Conservation (phyloP, 2,797 vertebrate species). For the Hemitrygon akajei region DNA sequence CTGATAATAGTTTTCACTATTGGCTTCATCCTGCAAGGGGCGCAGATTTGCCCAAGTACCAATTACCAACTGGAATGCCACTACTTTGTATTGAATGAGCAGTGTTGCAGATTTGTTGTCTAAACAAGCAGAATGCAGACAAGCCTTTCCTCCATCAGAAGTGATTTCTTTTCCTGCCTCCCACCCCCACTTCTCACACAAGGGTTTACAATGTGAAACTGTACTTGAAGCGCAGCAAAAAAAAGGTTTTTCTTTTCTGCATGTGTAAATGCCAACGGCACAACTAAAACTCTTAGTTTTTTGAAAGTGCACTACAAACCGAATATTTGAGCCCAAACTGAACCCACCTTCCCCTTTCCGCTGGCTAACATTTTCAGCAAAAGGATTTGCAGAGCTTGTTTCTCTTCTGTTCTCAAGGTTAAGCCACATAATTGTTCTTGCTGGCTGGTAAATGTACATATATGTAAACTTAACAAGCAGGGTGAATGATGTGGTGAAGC, state of each 20-base stretch:
- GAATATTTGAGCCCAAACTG: conserved; percentile 46
- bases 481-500: conserved; percentile 73
- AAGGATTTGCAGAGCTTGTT: conserved; percentile 57
- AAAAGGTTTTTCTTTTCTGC: conserved; percentile 48
- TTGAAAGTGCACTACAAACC: conserved; percentile 60
- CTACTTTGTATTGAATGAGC: conserved; percentile 30
- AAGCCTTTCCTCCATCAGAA: not conserved
- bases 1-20: conserved; percentile 55
- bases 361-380: conserved; percentile 57
- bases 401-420: conserved; percentile 63
- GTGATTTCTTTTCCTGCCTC: not conserved
- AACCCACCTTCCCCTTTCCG: conserved; percentile 60
- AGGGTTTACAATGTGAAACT: conserved; percentile 9
- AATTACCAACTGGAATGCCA: conserved; percentile 23
- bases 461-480: conserved; percentile 74
- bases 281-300: conserved; percentile 49
- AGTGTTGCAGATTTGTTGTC: conserved; percentile 28
- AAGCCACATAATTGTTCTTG: conserved; percentile 63
- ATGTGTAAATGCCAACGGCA: conserved; percentile 60
- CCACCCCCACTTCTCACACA: not conserved
- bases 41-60: not conserved
- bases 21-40: conserved; percentile 6
- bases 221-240: conserved; percentile 35
- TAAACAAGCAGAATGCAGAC: conserved; percentile 14
- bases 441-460: conserved; percentile 64